Evolutionary conservation across 2,888 invertebrate genomes (phyloP).

Genomic region (Sarcophaga carnaria): DNA sequence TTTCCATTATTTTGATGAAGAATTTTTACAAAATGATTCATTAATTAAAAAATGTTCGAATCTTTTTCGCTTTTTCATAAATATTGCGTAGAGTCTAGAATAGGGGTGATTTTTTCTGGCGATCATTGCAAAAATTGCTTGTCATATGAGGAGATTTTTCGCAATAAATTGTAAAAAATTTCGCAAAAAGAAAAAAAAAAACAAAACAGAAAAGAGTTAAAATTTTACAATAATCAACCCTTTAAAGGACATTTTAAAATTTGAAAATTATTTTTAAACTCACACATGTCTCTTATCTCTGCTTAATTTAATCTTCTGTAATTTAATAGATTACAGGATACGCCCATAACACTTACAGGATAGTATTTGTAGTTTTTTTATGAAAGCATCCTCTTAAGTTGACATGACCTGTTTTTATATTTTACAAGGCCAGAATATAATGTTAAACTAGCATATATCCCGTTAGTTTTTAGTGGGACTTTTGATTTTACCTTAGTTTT

Average conservation of each 20-base stretch:
- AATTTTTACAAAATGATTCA: conserved; percentile 42
- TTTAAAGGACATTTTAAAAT: conserved; percentile 7
- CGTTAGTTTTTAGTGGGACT: too few species aligned
- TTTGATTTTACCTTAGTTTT: too few species aligned
- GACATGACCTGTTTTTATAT: too few species aligned
- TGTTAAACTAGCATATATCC: too few species aligned
- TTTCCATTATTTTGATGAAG: neutral
- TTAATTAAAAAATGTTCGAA: conserved; percentile 37
- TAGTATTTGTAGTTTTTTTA: too few species aligned
- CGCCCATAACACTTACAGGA: too few species aligned
- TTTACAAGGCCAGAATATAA: too few species aligned
- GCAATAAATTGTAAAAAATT: neutral
- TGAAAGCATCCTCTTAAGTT: too few species aligned
- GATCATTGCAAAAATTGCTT: neutral
- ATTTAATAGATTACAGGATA: too few species aligned
- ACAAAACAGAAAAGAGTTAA: neutral
- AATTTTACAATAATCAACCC: conserved; percentile 47
- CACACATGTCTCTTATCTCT: neutral
- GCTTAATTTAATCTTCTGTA: too few species aligned
- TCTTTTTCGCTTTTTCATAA: neutral
- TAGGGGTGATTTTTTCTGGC: conserved; percentile 32
- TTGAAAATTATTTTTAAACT: neutral
- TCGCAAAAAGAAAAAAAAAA: neutral
- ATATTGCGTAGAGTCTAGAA: neutral
- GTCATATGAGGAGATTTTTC: conserved; percentile 25